Percentiles rank a stretch among this genome's conserved stretches.
Conservation (phyloP, 2,113 vertebrate species). For the Vulpes vulpes region DNA sequence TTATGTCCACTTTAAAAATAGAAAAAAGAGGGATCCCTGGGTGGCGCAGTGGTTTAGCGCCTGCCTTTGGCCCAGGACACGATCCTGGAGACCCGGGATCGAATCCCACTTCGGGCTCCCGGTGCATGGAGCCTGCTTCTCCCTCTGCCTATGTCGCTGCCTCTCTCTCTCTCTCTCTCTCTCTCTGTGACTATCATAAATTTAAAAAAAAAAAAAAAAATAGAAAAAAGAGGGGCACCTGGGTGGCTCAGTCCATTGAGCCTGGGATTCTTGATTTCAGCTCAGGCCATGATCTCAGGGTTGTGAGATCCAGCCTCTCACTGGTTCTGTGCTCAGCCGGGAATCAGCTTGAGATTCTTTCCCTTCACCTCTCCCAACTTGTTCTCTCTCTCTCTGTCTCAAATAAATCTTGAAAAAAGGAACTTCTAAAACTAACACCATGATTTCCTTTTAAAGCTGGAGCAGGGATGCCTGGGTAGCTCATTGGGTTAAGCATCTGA, state of each 20-base stretch:
- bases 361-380: not conserved
- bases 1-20: not conserved
- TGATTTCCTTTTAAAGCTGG: slow-evolving; percentile 6
- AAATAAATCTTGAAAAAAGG: not conserved
- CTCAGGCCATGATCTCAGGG: not conserved
- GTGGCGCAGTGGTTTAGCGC: not conserved
- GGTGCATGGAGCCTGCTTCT: too few relatives aligned
- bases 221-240: not conserved
- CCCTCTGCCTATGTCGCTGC: too few relatives aligned
- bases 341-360: not conserved
- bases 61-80: too few relatives aligned
- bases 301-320: not conserved
- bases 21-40: not conserved
- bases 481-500: not conserved
- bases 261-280: not conserved
- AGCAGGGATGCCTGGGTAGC: not conserved
- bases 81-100: too few relatives aligned
- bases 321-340: not conserved
- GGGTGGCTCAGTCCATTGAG: not conserved
- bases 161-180: too few relatives aligned
- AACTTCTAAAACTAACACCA: slow-evolving; percentile 17
- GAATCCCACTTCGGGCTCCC: too few relatives aligned
- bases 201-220: slow-evolving; percentile 19
- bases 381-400: not conserved
- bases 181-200: too few relatives aligned